phyloP scores from a whole-genome alignment of 2,797 vertebrate species.

The Liasis olivaceus region DNA sequence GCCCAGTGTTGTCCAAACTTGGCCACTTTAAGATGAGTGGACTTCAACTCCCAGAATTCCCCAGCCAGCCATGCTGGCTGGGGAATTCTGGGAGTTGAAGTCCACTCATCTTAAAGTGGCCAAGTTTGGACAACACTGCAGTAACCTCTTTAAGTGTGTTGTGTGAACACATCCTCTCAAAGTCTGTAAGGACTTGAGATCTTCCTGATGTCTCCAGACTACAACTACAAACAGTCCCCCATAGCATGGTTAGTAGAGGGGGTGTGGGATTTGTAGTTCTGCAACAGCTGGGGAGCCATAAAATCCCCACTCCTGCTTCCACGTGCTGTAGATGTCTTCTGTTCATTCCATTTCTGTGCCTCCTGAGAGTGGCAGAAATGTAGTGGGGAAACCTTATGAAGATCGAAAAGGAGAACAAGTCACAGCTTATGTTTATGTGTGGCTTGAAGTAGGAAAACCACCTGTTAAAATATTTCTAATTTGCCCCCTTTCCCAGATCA shows the following conservation, averaged over 20 bases:
- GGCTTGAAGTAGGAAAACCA: not conserved
- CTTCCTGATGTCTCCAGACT: not conserved
- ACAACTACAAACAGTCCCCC: not conserved
- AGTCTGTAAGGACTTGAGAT: not conserved
- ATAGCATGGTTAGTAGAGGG: not conserved
- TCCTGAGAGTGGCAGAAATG: not conserved
- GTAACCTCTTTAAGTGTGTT: not conserved
- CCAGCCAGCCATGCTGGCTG: too few relatives aligned
- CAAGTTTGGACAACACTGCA: too few relatives aligned
- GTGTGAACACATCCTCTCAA: not conserved
- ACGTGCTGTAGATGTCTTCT: not conserved
- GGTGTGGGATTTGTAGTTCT: not conserved
- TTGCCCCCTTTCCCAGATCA: not conserved
- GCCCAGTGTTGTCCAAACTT: too few relatives aligned
- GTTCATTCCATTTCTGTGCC: not conserved
- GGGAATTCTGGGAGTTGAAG: too few relatives aligned
- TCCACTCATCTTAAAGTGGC: too few relatives aligned
- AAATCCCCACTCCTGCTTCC: not conserved
- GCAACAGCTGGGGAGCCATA: not conserved
- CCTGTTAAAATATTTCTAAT: not conserved
- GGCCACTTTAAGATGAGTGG: too few relatives aligned
- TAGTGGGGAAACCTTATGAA: not conserved
- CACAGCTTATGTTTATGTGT: not conserved
- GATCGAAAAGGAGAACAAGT: not conserved
- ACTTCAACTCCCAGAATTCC: too few relatives aligned